These are phyloP conservation scores for Amphiduros pacificus DNA, from an alignment of 2,888 invertebrate species.

Conservation along the genomic window DNA sequence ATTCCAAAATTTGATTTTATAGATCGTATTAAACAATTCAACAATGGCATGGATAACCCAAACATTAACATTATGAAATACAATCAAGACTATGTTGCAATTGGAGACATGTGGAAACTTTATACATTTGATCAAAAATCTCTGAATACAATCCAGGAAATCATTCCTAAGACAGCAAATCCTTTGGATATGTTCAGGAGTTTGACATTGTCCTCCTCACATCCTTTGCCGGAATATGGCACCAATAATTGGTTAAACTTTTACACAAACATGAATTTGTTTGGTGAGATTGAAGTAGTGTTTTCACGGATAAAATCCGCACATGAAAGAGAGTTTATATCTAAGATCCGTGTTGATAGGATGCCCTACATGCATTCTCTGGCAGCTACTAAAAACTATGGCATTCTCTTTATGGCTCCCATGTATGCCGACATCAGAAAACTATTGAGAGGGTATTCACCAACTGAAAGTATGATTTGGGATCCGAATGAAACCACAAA, in stretches of 20 bases:
- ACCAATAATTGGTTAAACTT: conserved; percentile 41
- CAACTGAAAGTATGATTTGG: conserved; percentile 48
- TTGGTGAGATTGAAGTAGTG: no score
- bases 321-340: no score
- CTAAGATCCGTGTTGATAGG: no score
- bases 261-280: no score
- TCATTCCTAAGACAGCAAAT: neutral
- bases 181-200: neutral
- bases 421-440: conserved; percentile 43
- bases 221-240: conserved; percentile 49
- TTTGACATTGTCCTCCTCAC: conserved; percentile 48
- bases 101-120: conserved; percentile 51
- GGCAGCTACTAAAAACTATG: conserved; percentile 43
- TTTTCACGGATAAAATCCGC: no score
- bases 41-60: conserved; percentile 52
- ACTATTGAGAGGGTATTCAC: conserved; percentile 40
- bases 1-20: conserved; percentile 38
- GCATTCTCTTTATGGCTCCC: conserved; percentile 46
- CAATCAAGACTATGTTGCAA: conserved; percentile 27
- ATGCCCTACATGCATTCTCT: conserved; percentile 55
- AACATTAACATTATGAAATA: conserved; percentile 47
- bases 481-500: conserved; percentile 32
- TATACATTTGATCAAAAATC: conserved; percentile 37
- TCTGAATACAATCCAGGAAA: conserved; percentile 31
- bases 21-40: conserved; percentile 38